Evolutionary conservation across 2,797 vertebrate species (phyloP), one percentile per base, ranked within the genome.

Genomic region (Brachyrhaphis roseni): DNA sequence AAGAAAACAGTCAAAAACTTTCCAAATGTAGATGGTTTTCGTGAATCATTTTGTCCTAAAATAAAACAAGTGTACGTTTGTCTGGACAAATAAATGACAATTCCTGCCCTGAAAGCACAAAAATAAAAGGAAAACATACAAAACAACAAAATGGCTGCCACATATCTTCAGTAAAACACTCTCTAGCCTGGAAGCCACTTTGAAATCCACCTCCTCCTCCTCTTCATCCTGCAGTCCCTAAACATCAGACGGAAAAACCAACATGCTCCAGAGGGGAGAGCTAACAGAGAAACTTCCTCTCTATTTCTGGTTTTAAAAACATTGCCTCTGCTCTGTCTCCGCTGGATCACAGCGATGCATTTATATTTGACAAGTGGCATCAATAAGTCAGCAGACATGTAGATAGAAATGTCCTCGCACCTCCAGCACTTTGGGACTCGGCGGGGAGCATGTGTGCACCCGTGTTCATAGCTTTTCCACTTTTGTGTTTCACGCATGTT

Each of bases 331-430:
- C 85, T 84, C 74, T 47, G 66, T 87, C 86, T 90, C 83, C 0
- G 15, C 79, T 64, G 83, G 80, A 88, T 87, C 83, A 84, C 81
- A 92, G 82, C 76, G 68, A 86, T 80, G 70, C 89, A 93, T 94
- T 88, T 87, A 89, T 91, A 90, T 90, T 89, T 90, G 90, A 92
- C 87, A 87, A 90, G 87, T 49, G 57, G 82, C 91, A 93, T 95
- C 85, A 93, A 93, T 94, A 93, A 94, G 82, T 91, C 87, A 93
- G 86, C 80, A 91, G 82, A 43, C 62, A 49, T 85, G 85, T 87
- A 86, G 78, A 87, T 10, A 68, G 84, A 87, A 82, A 80, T 91
- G 91, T 92, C 91, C 90, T 92, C 83, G 77, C 91, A 91, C 90
- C 86, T 91, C 64, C 84, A 79, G 57, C 75, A 89, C 89, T 86